Conservation (phyloP, 2,113 vertebrate species). For the Hiodon tergisus region DNA sequence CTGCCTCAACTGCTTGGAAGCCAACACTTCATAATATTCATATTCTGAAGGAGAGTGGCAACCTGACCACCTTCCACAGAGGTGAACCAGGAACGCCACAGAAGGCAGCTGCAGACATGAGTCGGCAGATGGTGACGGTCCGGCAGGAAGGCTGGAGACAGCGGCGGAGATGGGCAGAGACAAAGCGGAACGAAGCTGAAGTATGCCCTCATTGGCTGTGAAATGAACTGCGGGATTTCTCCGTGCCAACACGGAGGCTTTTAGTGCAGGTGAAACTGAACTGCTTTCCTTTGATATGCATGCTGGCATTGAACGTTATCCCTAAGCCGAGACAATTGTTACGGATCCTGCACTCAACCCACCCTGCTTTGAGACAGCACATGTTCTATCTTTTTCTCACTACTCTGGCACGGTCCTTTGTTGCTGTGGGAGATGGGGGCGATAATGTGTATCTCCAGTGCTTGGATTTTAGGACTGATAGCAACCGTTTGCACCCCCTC, state of each 20-base stretch:
- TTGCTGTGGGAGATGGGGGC: neutral
- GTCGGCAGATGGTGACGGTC: neutral
- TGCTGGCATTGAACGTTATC: slow-evolving; percentile 32
- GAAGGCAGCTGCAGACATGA: neutral
- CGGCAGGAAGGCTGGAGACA: slow-evolving; percentile 12
- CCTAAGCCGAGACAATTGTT: slow-evolving; percentile 28
- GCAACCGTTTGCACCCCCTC: too few species aligned
- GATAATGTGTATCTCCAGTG: neutral
- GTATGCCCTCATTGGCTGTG: slow-evolving; percentile 31
- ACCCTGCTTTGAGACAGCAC: slow-evolving; percentile 33
- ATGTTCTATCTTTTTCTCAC: slow-evolving; percentile 1
- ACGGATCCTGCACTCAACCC: slow-evolving; percentile 37
- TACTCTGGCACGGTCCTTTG: neutral
- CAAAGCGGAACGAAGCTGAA: slow-evolving; percentile 32
- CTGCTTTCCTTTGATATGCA: slow-evolving; percentile 34
- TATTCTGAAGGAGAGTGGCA: too few species aligned
- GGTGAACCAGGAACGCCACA: neutral
- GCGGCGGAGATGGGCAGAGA: slow-evolving; percentile 25
- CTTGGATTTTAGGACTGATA: neutral
- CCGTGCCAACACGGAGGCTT: slow-evolving; percentile 42
- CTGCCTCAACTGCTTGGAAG: too few species aligned
- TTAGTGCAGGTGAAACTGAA: slow-evolving; percentile 49
- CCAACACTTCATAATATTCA: too few species aligned
- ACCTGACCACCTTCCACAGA: too few species aligned
- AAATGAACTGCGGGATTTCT: slow-evolving; percentile 34